Evolutionary conservation across 1,140 invertebrate species (phyloP).

Genomic region (Paralvinella palmiformis): DNA sequence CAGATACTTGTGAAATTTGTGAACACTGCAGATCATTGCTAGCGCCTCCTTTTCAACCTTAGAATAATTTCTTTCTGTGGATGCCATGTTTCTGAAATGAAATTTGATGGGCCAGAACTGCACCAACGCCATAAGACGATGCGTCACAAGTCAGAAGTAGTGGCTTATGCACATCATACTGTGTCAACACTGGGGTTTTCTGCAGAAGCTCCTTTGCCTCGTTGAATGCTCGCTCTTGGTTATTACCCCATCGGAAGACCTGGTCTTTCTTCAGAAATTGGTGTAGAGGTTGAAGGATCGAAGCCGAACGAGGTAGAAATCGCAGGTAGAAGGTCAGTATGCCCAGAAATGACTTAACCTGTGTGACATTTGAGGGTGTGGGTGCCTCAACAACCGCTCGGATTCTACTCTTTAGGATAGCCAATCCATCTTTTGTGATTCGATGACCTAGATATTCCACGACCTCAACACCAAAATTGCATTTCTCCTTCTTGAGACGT

Average conservation of each 20-base stretch:
- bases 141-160: conserved; percentile 52
- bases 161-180: conserved; percentile 40
- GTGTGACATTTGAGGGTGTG: background rate
- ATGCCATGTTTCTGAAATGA: conserved; percentile 45
- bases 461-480: background rate
- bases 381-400: conserved; percentile 9
- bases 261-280: conserved; percentile 4
- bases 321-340: conserved; percentile 8
- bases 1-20: conserved; percentile 51
- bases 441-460: conserved; percentile 8
- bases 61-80: conserved; percentile 52
- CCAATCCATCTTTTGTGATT: conserved; percentile 2
- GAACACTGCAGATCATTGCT: conserved; percentile 48
- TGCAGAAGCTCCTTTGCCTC: background rate
- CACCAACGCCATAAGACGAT: conserved; percentile 49
- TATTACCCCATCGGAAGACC: background rate
- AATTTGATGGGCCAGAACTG: conserved; percentile 50
- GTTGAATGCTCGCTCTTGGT: conserved; percentile 1
- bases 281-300: background rate
- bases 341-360: conserved; percentile 1
- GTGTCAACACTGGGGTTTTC: conserved; percentile 27
- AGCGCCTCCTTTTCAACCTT: conserved; percentile 54
- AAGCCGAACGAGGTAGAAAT: background rate
- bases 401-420: background rate
- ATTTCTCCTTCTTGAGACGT: conserved; percentile 9